These are phyloP conservation scores for Anoplius nigerrimus DNA, from an alignment of 2,888 invertebrate species.

Conservation along the genomic window DNA sequence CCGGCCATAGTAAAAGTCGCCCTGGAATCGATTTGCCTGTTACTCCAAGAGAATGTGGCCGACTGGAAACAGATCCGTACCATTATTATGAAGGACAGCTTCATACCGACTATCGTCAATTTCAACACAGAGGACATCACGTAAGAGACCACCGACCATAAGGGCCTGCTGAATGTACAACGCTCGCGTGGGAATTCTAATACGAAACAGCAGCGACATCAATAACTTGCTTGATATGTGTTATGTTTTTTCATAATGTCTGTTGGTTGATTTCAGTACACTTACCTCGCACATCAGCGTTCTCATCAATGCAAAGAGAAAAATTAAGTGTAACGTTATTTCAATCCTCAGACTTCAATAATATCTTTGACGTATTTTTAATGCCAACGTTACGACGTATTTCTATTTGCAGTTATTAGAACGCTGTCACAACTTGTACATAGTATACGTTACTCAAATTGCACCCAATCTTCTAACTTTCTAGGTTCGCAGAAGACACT, in stretches of 20 bases:
- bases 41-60: conserved; percentile 92
- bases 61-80: conserved; percentile 96
- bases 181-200: conserved; percentile 60
- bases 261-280: conserved; percentile 39
- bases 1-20: conserved; percentile 95
- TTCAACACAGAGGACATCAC: conserved; percentile 94
- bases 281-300: conserved; percentile 15
- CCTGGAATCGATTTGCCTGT: conserved; percentile 94
- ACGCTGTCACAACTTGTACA: conserved; percentile 44
- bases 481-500: conserved; percentile 20
- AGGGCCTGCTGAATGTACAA: conserved; percentile 58
- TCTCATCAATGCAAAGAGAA: conserved; percentile 22
- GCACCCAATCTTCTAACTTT: conserved; percentile 49
- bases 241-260: conserved; percentile 39
- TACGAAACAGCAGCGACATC: conserved; percentile 40
- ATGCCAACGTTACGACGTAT: too few species aligned
- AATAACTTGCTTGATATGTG: conserved; percentile 58
- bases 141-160: conserved; percentile 79
- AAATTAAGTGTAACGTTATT: neutral
- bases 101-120: conserved; percentile 95
- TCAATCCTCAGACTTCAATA: too few species aligned
- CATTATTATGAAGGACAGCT: conserved; percentile 95
- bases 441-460: conserved; percentile 38
- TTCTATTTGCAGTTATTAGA: conserved; percentile 24
- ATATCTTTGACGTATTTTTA: too few species aligned